Base-by-base conservation (phyloP, 2,888 invertebrate genomes). In the Chironomus riparius region DNA sequence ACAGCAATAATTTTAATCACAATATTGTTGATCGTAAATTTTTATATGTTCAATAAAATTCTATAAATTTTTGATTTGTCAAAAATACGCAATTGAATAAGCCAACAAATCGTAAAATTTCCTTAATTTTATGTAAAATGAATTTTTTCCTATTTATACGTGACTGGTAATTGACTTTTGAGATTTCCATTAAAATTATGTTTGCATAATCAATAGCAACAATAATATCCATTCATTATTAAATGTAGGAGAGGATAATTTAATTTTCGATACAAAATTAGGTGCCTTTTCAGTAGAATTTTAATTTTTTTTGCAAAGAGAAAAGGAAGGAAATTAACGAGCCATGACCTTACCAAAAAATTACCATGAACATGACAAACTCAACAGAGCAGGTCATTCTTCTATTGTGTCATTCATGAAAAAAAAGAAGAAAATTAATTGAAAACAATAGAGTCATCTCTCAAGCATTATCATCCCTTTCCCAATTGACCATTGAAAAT, bases 11-110 rank as follows among this genome's bases (percentile, higher is more conserved):
- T 15, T n/a, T 68, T 74, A 74, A 74, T 74, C 74, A 74, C 38
- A 74, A 74, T 74, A 74, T 74, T 74, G 22, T 24, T 22, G 13
- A 68, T 74, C 74, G 74, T 74, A 74, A 74, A 65, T 68, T 74
- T 74, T 18, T 13, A 56, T 47, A 62, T 56, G 28, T 38, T 13
- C 10, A 38, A 24, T n/a, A 10, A 70, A 70, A 70, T 70, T 28
- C 3, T 70, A n/a, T n/a, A n/a, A 48, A 70, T 21, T n/a, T 70
- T 70, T 70, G 48, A 65, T 65, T 38, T 38, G 38, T 38, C 38
- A 10, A 4, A 22, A 62, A 18, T 62, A 62, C 21, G 62, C 62
- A 62, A 62, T 18, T 15, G 47, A 21, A 15, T 47, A 15, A n/a
- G 24, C 21, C 22, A 47, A 71, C 56, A 71, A 56, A 71, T 56